Evolutionary conservation across 2,888 invertebrate species (phyloP).

Genomic region (Xanthorhoe designata): DNA sequence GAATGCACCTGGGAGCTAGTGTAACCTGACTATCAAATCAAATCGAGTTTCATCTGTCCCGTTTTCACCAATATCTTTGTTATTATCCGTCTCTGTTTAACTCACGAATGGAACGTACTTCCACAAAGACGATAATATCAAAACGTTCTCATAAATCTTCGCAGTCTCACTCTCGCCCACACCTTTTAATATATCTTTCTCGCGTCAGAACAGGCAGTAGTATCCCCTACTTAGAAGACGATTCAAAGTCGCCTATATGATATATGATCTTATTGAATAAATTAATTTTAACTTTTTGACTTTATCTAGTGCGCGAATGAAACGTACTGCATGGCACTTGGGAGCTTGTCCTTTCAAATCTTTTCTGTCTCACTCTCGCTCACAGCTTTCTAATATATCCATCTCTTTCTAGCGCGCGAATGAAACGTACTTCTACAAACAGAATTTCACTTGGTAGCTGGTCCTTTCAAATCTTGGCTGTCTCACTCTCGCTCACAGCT

Average conservation of each 20-base stretch:
- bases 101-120: slow-evolving; percentile 86
- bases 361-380: neutral
- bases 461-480: slow-evolving; percentile 48
- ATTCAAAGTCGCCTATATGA: no score
- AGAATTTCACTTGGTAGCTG: slow-evolving; percentile 89
- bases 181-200: neutral
- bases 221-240: no score
- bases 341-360: slow-evolving; percentile 87
- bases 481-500: neutral
- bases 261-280: no score
- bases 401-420: slow-evolving; percentile 78
- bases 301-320: slow-evolving; percentile 85
- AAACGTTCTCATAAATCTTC: slow-evolving; percentile 68
- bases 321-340: slow-evolving; percentile 88
- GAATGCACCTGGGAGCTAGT: no score
- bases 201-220: no score
- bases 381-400: neutral
- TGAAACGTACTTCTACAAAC: slow-evolving; percentile 87
- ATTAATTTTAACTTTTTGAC: no score
- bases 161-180: neutral
- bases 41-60: no score
- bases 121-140: no score
- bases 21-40: no score
- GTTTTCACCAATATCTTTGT: no score
- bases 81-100: slow-evolving; percentile 59